Conservation (phyloP, 2,888 invertebrate genomes). For the Ormyrus nitidulus region DNA sequence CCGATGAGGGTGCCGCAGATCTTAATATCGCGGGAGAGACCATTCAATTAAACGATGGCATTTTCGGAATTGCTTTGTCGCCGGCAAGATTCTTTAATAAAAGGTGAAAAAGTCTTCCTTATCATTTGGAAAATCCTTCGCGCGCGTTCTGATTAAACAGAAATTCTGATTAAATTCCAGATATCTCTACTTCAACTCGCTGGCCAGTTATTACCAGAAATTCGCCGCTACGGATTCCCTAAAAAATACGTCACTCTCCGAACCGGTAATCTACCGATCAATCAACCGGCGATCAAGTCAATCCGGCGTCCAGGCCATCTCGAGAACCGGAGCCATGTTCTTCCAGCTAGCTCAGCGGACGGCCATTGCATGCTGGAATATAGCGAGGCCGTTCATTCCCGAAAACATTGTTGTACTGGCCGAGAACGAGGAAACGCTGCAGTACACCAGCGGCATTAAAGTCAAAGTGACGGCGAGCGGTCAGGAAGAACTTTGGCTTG, state of each 20-base stretch:
- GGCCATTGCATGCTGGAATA: slow-evolving; percentile 74
- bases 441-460: slow-evolving; percentile 73
- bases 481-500: slow-evolving; percentile 71
- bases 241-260: slow-evolving; percentile 61
- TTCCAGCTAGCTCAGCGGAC: slow-evolving; percentile 73
- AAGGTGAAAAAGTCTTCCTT: no score
- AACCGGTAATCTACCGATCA: slow-evolving; percentile 68
- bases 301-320: slow-evolving; percentile 71
- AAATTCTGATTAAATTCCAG: slow-evolving; percentile 64
- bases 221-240: slow-evolving; percentile 65
- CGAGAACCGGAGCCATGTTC: slow-evolving; percentile 70
- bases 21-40: slow-evolving; percentile 48
- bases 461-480: slow-evolving; percentile 66
- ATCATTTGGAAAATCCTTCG: no score
- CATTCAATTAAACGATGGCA: background rate
- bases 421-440: slow-evolving; percentile 67
- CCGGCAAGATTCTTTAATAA: no score
- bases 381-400: slow-evolving; percentile 64
- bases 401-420: slow-evolving; percentile 69
- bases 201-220: slow-evolving; percentile 71
- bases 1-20: slow-evolving; percentile 56
- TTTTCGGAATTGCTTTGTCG: no score
- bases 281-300: slow-evolving; percentile 69
- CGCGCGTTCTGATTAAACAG: slow-evolving; percentile 47
- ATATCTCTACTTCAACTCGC: slow-evolving; percentile 72